Evolutionary conservation across 2,888 invertebrate species (phyloP).

Genomic region (Tiliacea aurago): DNA sequence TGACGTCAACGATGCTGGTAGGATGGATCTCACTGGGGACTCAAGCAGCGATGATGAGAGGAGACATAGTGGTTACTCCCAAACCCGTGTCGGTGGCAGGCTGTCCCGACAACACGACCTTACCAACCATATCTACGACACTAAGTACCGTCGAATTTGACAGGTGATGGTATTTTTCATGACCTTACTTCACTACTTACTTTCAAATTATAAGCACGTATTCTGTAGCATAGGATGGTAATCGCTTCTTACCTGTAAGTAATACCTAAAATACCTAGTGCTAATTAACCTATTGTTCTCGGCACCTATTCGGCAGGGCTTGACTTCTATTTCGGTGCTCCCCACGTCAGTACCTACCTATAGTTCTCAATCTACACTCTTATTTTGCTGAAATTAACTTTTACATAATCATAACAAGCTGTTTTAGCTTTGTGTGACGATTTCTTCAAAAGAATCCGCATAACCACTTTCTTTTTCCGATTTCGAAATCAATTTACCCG

Average conservation of each 20-base stretch:
- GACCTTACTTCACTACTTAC: neutral
- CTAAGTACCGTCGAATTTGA: slow-evolving; percentile 75
- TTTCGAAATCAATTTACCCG: neutral
- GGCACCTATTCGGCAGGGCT: too few species aligned
- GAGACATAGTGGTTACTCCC: slow-evolving; percentile 90
- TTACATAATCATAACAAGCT: neutral
- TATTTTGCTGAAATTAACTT: neutral
- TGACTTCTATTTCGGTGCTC: neutral
- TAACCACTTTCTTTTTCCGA: slow-evolving; percentile 10
- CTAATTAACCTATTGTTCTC: too few species aligned
- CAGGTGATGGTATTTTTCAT: slow-evolving; percentile 70
- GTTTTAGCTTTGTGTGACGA: neutral
- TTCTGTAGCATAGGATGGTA: neutral
- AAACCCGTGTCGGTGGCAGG: slow-evolving; percentile 92
- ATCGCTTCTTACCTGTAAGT: neutral
- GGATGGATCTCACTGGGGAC: slow-evolving; percentile 93
- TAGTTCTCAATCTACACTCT: neutral
- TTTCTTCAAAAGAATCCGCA: neutral
- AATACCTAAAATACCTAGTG: too few species aligned
- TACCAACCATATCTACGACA: slow-evolving; percentile 61
- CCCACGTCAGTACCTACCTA: neutral
- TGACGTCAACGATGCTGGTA: slow-evolving; percentile 91
- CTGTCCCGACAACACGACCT: slow-evolving; percentile 82
- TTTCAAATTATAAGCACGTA: neutral
- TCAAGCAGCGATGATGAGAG: slow-evolving; percentile 92